Percentiles rank a stretch among this genome's conserved stretches.
Conservation (phyloP, 1,140 invertebrate genomes). For the Drosophila suzukii region DNA sequence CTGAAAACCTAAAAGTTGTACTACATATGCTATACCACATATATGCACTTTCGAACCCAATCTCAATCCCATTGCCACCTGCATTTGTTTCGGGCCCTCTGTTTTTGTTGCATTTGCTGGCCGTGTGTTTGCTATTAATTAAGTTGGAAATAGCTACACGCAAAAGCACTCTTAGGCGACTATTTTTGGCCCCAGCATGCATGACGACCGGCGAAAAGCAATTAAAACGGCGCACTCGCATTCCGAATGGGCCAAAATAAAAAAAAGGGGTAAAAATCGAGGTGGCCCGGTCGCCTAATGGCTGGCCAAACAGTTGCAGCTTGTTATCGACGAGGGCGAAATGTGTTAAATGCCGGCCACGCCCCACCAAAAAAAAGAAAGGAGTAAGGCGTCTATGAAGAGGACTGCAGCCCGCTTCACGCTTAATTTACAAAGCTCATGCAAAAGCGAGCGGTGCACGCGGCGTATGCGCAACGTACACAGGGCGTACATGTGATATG, state of each 20-base stretch:
- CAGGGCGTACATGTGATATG: constrained; percentile 27
- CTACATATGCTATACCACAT: constrained; percentile 6
- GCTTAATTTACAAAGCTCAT: constrained; percentile 74
- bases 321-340: constrained; percentile 69
- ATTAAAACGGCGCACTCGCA: constrained; percentile 70
- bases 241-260: constrained; percentile 45
- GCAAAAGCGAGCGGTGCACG: constrained; percentile 55
- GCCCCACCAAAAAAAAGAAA: constrained; percentile 38
- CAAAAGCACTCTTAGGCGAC: constrained; percentile 79
- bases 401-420: constrained; percentile 30
- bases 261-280: constrained; percentile 25
- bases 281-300: constrained; percentile 41
- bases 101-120: constrained; percentile 41
- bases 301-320: constrained; percentile 68
- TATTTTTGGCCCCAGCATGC: constrained; percentile 74
- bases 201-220: constrained; percentile 71
- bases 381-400: background rate
- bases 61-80: constrained; percentile 25
- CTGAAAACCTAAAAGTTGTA: constrained; percentile 64
- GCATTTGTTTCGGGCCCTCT: constrained; percentile 30
- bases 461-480: constrained; percentile 69
- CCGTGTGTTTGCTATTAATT: constrained; percentile 77
- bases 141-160: constrained; percentile 80
- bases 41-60: constrained; percentile 9
- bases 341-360: constrained; percentile 76